A percentile compares a stretch with the other conserved stretches of the same genome.
Evolutionary conservation across 2,888 invertebrate species (phyloP).

Genomic region (Clitarchus hookeri): DNA sequence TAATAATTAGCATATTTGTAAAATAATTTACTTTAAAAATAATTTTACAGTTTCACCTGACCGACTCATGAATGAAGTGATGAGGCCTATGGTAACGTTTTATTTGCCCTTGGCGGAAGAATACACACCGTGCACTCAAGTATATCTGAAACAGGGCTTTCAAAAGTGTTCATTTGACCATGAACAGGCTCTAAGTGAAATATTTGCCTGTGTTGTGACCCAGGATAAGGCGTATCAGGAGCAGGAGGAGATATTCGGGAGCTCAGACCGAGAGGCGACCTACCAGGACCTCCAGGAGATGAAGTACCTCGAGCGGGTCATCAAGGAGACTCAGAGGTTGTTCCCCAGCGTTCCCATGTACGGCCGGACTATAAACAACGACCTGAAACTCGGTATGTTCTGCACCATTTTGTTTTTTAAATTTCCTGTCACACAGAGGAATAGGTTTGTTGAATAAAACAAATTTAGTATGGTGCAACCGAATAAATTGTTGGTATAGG

Average conservation of each 20-base stretch:
- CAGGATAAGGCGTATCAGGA: background rate
- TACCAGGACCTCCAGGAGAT: slow-evolving; percentile 15
- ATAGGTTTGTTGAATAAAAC: too few relatives aligned
- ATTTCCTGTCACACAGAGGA: too few relatives aligned
- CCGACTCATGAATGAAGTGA: too few relatives aligned
- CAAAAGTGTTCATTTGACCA: background rate
- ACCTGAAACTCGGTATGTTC: background rate
- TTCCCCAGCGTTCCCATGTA: slow-evolving; percentile 11
- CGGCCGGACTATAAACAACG: background rate
- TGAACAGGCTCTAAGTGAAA: background rate
- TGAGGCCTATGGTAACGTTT: too few relatives aligned
- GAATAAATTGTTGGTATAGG: too few relatives aligned
- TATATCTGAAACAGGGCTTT: too few relatives aligned
- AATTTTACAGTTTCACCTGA: too few relatives aligned
- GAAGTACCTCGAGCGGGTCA: slow-evolving; percentile 18
- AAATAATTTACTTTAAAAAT: too few relatives aligned
- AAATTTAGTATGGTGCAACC: too few relatives aligned
- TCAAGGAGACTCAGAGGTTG: slow-evolving; percentile 12
- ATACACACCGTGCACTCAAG: too few relatives aligned
- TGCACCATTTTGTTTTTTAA: background rate
- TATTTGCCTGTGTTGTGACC: background rate
- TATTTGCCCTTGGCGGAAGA: too few relatives aligned
- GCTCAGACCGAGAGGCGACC: background rate
- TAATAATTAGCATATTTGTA: too few relatives aligned
- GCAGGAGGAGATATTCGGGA: slow-evolving; percentile 10